Evolutionary conservation across 2,888 invertebrate species (phyloP), one percentile per base, ranked within the genome.

Genomic region (Eupithecia centaureata): DNA sequence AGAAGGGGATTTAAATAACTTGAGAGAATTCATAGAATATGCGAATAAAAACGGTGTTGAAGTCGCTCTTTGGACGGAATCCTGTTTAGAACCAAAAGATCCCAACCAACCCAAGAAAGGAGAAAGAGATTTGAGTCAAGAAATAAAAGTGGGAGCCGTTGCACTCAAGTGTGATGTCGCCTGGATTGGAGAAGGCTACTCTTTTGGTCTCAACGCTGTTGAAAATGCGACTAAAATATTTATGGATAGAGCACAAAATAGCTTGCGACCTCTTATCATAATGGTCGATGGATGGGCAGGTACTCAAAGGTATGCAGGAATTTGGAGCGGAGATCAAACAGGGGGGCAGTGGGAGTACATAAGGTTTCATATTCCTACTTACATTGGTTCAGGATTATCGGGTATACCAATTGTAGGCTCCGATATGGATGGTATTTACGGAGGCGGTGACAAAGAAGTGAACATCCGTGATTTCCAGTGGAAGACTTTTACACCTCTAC

Each of bases 291-390:
- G 92, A 5, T 93, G 92, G 92, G 92, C 91, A 32, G 92, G 91
- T 0, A 91, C 91, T 10, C 92, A 93, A 71, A 85, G 92, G 73
- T 83, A 88, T 73, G 82, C 92, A 1, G 90, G 87, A 0, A 85
- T 92, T 73, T 93, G 92, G 92, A 91, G 84, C 70, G 92, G 92
- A 18, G 92, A 93, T 68, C 92, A 92, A 80, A 77, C 73, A 22
- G 92, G 92, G n/a, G 92, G 92, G 8, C 75, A 88, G 47, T 93
- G 92, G 92, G 92, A 92, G 78, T 92, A 92, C 70, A 92, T 93
- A 72, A 82, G 92, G 32, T 93, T 92, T 70, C 92, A 92, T 74
- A 91, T 93, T 64, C 92, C 92, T 4, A 91, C 92, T 1, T 92
- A 90, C 61, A 87, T 92, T 42, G 92, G 92, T 1, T 77, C 89